phyloP scores from a whole-genome alignment of 2,888 invertebrate genomes.

The Dromius quadrimaculatus region DNA sequence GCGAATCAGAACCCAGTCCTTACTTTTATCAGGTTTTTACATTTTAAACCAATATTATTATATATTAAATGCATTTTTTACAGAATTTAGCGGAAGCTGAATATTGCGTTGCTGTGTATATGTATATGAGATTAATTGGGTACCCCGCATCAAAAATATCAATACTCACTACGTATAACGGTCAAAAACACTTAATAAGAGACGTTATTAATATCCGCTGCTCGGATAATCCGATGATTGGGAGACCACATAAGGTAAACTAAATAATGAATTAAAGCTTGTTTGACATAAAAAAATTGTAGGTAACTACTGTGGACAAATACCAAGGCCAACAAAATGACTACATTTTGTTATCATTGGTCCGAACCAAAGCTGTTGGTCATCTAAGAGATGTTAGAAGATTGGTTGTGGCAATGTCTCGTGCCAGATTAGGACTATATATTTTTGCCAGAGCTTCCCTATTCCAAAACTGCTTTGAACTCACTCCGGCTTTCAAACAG shows the following conservation, averaged over 20 bases:
- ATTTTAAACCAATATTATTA: neutral
- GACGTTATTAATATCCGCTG: slow-evolving; percentile 96
- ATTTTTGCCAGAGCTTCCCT: slow-evolving; percentile 93
- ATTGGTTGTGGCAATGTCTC: slow-evolving; percentile 97
- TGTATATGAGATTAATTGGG: slow-evolving; percentile 97
- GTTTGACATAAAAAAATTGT: slow-evolving; percentile 47
- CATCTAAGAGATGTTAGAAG: slow-evolving; percentile 96
- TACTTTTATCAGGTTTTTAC: slow-evolving; percentile 92
- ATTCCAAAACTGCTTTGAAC: slow-evolving; percentile 96
- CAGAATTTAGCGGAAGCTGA: slow-evolving; percentile 91
- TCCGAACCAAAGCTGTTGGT: slow-evolving; percentile 96
- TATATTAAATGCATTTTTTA: neutral
- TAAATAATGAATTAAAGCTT: neutral
- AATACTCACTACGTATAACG: slow-evolving; percentile 98
- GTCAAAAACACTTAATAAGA: slow-evolving; percentile 96
- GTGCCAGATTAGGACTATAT: slow-evolving; percentile 96
- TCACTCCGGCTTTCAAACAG: slow-evolving; percentile 95
- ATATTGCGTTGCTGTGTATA: slow-evolving; percentile 96
- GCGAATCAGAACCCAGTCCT: slow-evolving; percentile 97
- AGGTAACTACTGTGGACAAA: slow-evolving; percentile 96
- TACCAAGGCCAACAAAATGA: slow-evolving; percentile 99
- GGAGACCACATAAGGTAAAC: slow-evolving; percentile 86
- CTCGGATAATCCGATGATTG: slow-evolving; percentile 94
- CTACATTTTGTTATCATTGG: slow-evolving; percentile 94
- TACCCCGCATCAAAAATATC: slow-evolving; percentile 98